Base-by-base conservation (phyloP, 2,888 invertebrate species). In the Sinhomidia bicolor region DNA sequence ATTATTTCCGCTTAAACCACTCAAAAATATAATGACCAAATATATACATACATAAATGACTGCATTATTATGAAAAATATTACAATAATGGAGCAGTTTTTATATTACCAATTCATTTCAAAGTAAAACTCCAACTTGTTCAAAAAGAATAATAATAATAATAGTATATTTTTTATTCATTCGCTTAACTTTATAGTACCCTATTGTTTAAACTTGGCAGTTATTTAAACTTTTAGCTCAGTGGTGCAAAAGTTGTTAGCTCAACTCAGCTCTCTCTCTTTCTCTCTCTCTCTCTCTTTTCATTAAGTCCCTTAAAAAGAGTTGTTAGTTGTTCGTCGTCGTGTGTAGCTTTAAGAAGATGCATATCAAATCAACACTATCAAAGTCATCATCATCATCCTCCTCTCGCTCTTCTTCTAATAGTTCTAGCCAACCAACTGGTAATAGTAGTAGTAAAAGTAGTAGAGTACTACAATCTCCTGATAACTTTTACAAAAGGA, bases 241-340 rank as follows among this genome's bases (percentile, higher is more conserved):
- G 51, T 76, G 57, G 36, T 20, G 32, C 65, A 65, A 65, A 80
- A 83, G 41, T 78, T 29, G 62, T 71, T 79, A 71, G 47, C 60
- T 62, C 23, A 17, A 23, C 32, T 44, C 41, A 54, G 20, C 78
- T 32, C 44, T 65, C 26, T 65, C 51, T 54, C 51, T 29, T 10
- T 17, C 17, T 47, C 47, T 0, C 65, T 65, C 68, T 79, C 57
- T 29, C 17, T 62, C 29, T 62, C 17, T 29, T 89, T 85, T 84
- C 71, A 74, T 78, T 89, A 89, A 89, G 78, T 76, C 36, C 76
- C 85, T 85, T 84, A 68, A 36, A 44, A 57, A 60, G 41, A 62
- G 41, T 26, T 62, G 14, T 29, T 29, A n/a, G n/a, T n/a, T n/a
- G n/a, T n/a, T n/a, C n/a, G n/a, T n/a, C n/a, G n/a, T n/a, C n/a